These are phyloP conservation scores for Phaonia tiefii DNA, from an alignment of 2,888 invertebrate species.

Conservation along the genomic window DNA sequence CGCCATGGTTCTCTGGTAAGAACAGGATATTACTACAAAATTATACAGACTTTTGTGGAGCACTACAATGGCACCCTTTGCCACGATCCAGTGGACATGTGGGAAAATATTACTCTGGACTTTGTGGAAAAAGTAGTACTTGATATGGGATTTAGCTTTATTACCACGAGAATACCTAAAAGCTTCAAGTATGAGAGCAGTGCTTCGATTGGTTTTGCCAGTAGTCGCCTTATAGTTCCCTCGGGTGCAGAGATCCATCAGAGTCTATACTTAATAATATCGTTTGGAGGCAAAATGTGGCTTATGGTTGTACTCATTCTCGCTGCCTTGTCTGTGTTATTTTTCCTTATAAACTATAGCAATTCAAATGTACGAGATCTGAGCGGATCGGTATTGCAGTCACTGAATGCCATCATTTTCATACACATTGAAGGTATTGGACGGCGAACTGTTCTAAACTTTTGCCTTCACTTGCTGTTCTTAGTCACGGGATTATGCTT, in stretches of 20 bases:
- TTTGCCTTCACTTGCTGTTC: constrained; percentile 64
- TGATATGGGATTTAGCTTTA: not conserved
- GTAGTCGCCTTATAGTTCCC: constrained; percentile 70
- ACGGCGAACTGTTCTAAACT: constrained; percentile 52
- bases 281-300: constrained; percentile 64
- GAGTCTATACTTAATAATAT: constrained; percentile 68
- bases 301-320: constrained; percentile 7
- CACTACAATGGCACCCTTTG: constrained; percentile 70
- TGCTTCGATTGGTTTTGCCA: constrained; percentile 65
- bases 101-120: not conserved
- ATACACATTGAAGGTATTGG: constrained; percentile 50
- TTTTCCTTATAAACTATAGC: not conserved
- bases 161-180: not conserved
- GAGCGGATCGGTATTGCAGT: not conserved
- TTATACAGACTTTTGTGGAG: constrained; percentile 68
- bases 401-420: not conserved
- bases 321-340: not conserved
- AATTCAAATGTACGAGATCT: not conserved
- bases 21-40: constrained; percentile 71
- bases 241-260: constrained; percentile 65
- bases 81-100: not conserved
- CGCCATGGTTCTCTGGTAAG: constrained; percentile 55
- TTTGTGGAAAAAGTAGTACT: not conserved
- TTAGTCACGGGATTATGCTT: constrained; percentile 68
- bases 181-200: constrained; percentile 26